A percentile compares a stretch with the other conserved stretches of the same genome.
Evolutionary conservation across 2,113 vertebrate genomes (phyloP).

Genomic region (Saimiri boliviensis): DNA sequence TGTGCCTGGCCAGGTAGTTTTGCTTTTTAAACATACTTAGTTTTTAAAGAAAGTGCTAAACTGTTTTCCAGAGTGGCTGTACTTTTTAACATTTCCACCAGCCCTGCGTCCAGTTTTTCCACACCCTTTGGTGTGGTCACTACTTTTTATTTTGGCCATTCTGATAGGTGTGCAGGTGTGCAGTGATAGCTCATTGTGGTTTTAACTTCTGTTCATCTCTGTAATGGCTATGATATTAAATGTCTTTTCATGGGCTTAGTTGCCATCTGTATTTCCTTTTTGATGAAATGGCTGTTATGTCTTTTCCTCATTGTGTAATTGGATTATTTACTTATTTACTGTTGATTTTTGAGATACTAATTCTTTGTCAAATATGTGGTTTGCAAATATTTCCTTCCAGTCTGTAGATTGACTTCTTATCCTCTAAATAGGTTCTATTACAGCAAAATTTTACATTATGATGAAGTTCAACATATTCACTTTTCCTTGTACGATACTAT

Average conservation of each 20-base stretch:
- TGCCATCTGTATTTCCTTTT: not conserved
- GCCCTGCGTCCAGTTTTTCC: not conserved
- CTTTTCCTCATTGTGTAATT: slow-evolving; percentile 33
- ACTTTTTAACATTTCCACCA: not conserved
- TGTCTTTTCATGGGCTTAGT: not conserved
- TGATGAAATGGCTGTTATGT: not conserved
- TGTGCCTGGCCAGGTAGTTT: too few species aligned
- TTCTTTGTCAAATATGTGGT: slow-evolving; percentile 11
- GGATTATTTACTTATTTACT: slow-evolving; percentile 30
- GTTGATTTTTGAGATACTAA: slow-evolving; percentile 7
- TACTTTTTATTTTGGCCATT: slow-evolving; percentile 24
- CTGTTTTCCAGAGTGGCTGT: not conserved
- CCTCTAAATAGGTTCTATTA: not conserved
- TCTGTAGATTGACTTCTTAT: not conserved
- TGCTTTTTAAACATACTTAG: not conserved
- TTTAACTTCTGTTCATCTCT: not conserved
- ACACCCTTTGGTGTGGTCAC: not conserved
- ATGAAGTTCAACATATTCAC: not conserved
- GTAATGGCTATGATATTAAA: not conserved
- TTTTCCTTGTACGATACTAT: slow-evolving; percentile 7
- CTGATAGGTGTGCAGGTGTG: not conserved
- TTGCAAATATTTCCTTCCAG: not conserved
- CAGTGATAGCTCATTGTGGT: not conserved
- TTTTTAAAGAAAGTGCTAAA: not conserved
- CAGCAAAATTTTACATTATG: not conserved